phyloP scores from a whole-genome alignment of 2,888 invertebrate species.

The Eupithecia abbreviata region DNA sequence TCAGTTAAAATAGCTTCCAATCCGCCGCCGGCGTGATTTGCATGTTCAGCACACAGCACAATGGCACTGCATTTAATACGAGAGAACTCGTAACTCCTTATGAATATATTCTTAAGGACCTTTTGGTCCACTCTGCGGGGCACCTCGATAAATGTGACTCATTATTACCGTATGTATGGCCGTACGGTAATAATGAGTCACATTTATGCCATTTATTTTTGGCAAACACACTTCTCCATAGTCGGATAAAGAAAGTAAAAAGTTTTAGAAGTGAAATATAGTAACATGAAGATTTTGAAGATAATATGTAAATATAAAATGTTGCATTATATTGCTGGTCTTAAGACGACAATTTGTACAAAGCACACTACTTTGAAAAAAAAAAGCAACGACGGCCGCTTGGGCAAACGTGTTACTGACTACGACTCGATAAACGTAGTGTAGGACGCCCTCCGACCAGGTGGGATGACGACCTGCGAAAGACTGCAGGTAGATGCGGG shows the following conservation, averaged over 20 bases:
- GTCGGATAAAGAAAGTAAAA: background rate
- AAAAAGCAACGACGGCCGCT: no score
- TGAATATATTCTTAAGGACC: background rate
- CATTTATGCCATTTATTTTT: constrained; percentile 21
- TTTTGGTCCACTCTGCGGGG: constrained; percentile 30
- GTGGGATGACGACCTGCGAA: no score
- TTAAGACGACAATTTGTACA: no score
- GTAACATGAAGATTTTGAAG: background rate
- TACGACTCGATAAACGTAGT: no score
- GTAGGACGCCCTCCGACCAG: no score
- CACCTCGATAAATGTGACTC: constrained; percentile 37
- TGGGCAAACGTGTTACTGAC: no score
- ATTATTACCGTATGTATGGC: constrained; percentile 32
- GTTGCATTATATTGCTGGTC: background rate
- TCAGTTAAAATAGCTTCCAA: no score
- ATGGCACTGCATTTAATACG: background rate
- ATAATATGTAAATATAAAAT: background rate
- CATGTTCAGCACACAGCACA: no score
- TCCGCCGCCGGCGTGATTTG: no score
- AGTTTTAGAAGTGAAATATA: background rate
- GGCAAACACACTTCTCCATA: constrained; percentile 13
- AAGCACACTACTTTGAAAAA: no score
- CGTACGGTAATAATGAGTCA: no score
- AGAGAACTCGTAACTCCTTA: background rate
- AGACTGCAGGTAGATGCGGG: no score